Evolutionary conservation across 64 coral and sea anemone genomes (phyloP).

Genomic region (Porites lutea): DNA sequence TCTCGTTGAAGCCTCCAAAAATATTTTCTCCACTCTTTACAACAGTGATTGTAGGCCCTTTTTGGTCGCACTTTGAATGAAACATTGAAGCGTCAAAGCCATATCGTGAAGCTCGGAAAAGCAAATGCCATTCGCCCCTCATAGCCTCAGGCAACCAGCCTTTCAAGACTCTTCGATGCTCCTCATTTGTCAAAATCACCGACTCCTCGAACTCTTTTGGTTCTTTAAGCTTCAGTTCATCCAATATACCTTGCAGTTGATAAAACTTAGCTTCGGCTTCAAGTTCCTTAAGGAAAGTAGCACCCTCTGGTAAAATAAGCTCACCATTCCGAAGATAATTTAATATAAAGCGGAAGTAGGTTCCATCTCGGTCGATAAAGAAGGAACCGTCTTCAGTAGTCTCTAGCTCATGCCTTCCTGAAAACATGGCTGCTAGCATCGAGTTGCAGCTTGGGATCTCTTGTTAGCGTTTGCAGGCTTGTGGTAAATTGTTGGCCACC

Average conservation of each 20-base stretch:
- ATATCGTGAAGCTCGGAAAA: slow-evolving; percentile 1
- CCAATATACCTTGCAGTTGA: too few relatives aligned
- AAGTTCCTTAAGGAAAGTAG: not conserved
- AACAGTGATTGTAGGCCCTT: not conserved
- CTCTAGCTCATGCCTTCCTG: not conserved
- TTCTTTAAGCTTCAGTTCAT: too few relatives aligned
- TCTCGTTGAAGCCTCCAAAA: not conserved
- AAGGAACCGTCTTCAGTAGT: not conserved
- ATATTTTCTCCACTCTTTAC: not conserved
- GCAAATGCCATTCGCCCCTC: not conserved
- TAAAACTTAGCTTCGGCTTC: not conserved
- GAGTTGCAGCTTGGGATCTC: slow-evolving; percentile 22
- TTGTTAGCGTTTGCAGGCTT: slow-evolving; percentile 30
- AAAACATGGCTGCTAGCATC: too few relatives aligned
- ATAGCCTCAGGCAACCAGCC: not conserved
- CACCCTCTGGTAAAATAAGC: not conserved
- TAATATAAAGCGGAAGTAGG: not conserved
- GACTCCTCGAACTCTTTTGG: not conserved
- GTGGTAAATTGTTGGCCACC: slow-evolving; percentile 45
- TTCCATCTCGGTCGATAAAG: slow-evolving; percentile 25
- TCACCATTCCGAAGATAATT: slow-evolving; percentile 1
- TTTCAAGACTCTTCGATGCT: not conserved
- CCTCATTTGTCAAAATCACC: not conserved
- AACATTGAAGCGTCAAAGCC: not conserved
- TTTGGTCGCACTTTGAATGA: not conserved